These are phyloP conservation scores for Takifugu flavidus DNA, from an alignment of 2,113 vertebrate genomes.

Conservation along the genomic window DNA sequence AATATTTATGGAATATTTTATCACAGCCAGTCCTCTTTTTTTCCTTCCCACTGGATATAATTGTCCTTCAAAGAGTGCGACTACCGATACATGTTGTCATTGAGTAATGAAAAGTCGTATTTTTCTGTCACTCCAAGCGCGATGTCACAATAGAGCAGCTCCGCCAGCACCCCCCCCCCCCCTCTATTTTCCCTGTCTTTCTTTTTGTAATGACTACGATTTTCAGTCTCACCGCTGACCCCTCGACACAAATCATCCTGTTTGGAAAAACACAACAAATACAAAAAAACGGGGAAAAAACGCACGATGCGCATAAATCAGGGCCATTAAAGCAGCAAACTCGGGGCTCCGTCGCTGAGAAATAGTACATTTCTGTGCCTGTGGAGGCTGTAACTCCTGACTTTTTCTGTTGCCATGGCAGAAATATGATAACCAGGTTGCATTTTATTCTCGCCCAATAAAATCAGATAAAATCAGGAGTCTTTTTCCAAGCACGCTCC, in stretches of 20 bases:
- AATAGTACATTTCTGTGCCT: no score
- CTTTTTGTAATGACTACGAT: constrained; percentile 37
- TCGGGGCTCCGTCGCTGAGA: no score
- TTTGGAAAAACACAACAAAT: constrained; percentile 5
- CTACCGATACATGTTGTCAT: constrained; percentile 12
- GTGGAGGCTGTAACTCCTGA: no score
- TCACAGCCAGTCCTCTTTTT: background rate
- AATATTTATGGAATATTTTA: constrained; percentile 1
- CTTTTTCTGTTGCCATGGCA: no score
- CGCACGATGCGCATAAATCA: constrained; percentile 13
- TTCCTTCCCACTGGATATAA: constrained; percentile 5
- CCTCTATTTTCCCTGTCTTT: constrained; percentile 25
- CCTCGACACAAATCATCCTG: constrained; percentile 18
- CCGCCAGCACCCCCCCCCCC: constrained; percentile 13
- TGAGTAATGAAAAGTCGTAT: constrained; percentile 4
- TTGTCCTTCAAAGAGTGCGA: constrained; percentile 11
- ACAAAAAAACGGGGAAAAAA: constrained; percentile 9
- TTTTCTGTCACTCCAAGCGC: constrained; percentile 9
- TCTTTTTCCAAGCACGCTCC: no score
- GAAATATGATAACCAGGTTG: no score
- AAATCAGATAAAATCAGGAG: no score
- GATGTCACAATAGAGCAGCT: constrained; percentile 25
- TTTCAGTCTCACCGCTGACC: constrained; percentile 20
- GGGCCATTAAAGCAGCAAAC: background rate
- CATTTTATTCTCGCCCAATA: no score